phyloP scores from a whole-genome alignment of 2,797 vertebrate genomes.

The Thalassophryne amazonica region DNA sequence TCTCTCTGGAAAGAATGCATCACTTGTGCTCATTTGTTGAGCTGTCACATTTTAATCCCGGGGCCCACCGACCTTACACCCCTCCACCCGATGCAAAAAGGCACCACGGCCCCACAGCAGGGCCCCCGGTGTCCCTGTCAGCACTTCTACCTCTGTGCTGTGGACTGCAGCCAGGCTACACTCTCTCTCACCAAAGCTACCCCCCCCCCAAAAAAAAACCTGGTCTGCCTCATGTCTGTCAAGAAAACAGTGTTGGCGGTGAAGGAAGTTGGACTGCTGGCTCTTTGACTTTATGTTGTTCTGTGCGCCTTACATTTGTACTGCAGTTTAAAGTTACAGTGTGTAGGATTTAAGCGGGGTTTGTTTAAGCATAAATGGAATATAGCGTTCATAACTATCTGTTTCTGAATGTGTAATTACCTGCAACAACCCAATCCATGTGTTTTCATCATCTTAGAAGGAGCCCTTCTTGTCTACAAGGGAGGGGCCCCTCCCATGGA shows the following conservation, averaged over 20 bases:
- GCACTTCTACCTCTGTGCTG: slow-evolving; percentile 89
- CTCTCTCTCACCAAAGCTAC: slow-evolving; percentile 49
- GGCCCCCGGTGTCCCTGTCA: slow-evolving; percentile 79
- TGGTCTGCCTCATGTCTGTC: slow-evolving; percentile 68
- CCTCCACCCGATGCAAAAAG: slow-evolving; percentile 20
- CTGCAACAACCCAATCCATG: too few relatives aligned
- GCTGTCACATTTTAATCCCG: slow-evolving; percentile 94
- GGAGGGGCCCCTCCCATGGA: too few relatives aligned
- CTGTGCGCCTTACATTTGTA: slow-evolving; percentile 95
- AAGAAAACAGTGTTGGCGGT: slow-evolving; percentile 62
- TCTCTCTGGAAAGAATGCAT: slow-evolving; percentile 94
- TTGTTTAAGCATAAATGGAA: too few relatives aligned
- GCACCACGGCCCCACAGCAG: slow-evolving; percentile 7
- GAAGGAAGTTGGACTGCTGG: slow-evolving; percentile 29
- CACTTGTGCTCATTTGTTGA: slow-evolving; percentile 95
- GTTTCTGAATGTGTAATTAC: too few relatives aligned
- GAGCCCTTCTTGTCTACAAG: too few relatives aligned
- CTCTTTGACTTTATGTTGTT: slow-evolving; percentile 79
- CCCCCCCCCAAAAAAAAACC: too few relatives aligned
- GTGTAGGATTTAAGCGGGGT: too few relatives aligned
- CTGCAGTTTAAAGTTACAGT: slow-evolving; percentile 98
- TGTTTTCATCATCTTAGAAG: too few relatives aligned
- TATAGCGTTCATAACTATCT: too few relatives aligned
- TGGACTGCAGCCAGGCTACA: slow-evolving; percentile 60
- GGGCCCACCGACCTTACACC: slow-evolving; percentile 72